A percentile compares a stretch with the other conserved stretches of the same genome.
phyloP scores from a whole-genome alignment of 2,888 invertebrate species.

The Schizotus pectinicornis region DNA sequence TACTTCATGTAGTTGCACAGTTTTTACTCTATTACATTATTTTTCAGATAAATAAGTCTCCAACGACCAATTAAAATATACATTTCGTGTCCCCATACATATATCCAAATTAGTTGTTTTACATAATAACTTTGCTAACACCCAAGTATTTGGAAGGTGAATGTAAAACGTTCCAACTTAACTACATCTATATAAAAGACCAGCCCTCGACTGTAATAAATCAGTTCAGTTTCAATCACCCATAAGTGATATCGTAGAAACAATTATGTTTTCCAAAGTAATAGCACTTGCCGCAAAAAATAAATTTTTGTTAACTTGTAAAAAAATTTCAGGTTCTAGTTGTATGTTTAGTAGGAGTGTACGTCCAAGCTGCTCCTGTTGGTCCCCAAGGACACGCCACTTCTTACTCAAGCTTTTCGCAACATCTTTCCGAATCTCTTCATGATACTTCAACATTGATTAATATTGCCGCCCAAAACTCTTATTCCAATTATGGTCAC shows the following conservation, averaged over 20 bases:
- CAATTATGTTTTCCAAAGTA: constrained; percentile 13
- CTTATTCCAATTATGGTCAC: constrained; percentile 10
- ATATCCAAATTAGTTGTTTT: no score
- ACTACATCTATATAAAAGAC: constrained; percentile 7
- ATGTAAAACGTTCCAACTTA: background rate
- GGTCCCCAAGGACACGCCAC: constrained; percentile 5
- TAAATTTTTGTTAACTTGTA: constrained; percentile 1
- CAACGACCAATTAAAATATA: no score
- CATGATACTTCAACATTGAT: background rate
- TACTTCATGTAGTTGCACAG: no score
- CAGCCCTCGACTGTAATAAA: constrained; percentile 1
- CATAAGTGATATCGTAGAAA: background rate
- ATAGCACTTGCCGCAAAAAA: background rate
- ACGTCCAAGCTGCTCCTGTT: constrained; percentile 8
- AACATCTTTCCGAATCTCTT: background rate
- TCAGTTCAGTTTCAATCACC: constrained; percentile 6
- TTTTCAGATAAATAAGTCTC: no score
- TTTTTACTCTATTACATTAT: no score
- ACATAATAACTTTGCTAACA: no score
- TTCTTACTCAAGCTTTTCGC: constrained; percentile 16
- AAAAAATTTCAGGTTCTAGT: no score
- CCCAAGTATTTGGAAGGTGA: no score
- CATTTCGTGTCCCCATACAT: no score
- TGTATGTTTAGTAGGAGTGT: constrained; percentile 1
- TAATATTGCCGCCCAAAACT: background rate